Evolutionary conservation across 2,888 invertebrate species (phyloP).

Genomic region (Philereme transversata): DNA sequence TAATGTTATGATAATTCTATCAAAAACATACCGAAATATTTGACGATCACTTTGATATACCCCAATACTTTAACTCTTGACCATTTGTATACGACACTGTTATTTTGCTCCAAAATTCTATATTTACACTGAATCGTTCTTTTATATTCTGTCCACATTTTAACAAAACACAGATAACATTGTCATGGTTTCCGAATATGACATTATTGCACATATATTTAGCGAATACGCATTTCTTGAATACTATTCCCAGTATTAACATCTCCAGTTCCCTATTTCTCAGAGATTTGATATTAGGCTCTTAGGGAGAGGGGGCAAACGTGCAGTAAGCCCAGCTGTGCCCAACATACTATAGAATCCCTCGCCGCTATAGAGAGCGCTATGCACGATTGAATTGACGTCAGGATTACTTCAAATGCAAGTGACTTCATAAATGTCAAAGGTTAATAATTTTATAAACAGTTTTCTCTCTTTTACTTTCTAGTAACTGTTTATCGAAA

Average conservation of each 20-base stretch:
- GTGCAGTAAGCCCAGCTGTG: slow-evolving; percentile 40
- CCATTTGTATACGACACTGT: slow-evolving; percentile 41
- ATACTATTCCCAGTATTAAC: slow-evolving; percentile 10
- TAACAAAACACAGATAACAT: slow-evolving; percentile 25
- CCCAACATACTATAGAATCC: slow-evolving; percentile 46
- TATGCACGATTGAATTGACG: slow-evolving; percentile 46
- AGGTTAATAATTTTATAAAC: no score
- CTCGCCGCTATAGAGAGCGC: slow-evolving; percentile 42
- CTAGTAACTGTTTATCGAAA: no score
- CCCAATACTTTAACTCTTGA: slow-evolving; percentile 49
- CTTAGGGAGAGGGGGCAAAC: slow-evolving; percentile 36
- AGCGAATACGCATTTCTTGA: slow-evolving; percentile 5
- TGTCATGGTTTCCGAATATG: neutral
- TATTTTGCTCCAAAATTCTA: slow-evolving; percentile 44
- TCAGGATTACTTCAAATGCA: slow-evolving; percentile 13
- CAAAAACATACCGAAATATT: slow-evolving; percentile 66
- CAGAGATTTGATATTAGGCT: slow-evolving; percentile 7
- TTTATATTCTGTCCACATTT: slow-evolving; percentile 63
- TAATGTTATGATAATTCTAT: neutral
- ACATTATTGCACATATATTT: slow-evolving; percentile 36
- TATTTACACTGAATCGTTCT: slow-evolving; percentile 44
- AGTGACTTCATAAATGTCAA: neutral
- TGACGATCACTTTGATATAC: slow-evolving; percentile 48
- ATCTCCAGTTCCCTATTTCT: slow-evolving; percentile 14
- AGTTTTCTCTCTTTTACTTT: no score